These are phyloP conservation scores for Tetanocera ferruginea DNA, from an alignment of 2,888 invertebrate species.

Conservation along the genomic window DNA sequence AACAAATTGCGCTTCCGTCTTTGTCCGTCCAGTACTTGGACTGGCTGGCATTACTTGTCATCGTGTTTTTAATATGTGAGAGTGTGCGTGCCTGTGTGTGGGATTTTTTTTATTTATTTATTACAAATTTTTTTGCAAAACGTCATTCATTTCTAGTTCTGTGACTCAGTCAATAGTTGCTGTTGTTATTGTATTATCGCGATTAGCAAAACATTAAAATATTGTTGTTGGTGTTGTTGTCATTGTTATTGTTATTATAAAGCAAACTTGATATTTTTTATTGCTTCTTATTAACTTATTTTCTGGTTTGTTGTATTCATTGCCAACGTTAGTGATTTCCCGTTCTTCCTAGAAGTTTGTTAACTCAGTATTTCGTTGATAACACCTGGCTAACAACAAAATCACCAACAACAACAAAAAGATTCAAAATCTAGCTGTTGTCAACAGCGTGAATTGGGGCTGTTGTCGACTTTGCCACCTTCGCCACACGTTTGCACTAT, in stretches of 20 bases:
- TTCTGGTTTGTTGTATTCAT: background rate
- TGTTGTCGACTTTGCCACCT: background rate
- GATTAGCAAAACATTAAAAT: background rate
- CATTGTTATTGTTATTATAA: background rate
- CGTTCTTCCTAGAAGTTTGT: background rate
- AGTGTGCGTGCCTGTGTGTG: background rate
- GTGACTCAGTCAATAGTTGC: background rate
- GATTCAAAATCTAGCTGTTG: background rate
- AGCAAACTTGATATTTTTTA: no score
- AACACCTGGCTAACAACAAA: no score
- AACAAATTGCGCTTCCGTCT: constrained; percentile 32
- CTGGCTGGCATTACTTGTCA: constrained; percentile 4
- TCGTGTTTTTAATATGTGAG: background rate
- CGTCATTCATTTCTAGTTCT: background rate
- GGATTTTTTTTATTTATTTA: background rate
- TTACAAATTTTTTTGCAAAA: background rate
- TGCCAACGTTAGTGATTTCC: background rate
- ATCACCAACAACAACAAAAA: no score
- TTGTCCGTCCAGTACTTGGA: background rate
- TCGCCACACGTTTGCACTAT: background rate
- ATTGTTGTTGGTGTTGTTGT: background rate
- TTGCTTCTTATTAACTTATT: background rate
- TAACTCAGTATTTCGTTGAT: no score
- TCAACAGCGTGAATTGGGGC: background rate
- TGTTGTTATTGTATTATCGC: background rate